These are phyloP conservation scores for Spheniscus mendiculus DNA, from an alignment of 2,113 vertebrate species.

Conservation along the genomic window DNA sequence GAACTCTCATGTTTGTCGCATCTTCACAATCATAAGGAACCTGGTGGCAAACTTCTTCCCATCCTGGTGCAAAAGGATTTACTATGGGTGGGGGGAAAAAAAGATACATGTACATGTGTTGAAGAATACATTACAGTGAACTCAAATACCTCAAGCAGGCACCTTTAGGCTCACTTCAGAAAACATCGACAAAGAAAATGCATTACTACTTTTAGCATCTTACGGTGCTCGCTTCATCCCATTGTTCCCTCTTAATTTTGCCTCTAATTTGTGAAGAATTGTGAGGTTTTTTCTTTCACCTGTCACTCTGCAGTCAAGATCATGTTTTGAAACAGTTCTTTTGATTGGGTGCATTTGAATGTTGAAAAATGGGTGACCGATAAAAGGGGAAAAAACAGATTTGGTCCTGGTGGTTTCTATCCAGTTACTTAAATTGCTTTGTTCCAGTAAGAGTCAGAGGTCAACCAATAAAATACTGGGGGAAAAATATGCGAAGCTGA, in stretches of 20 bases:
- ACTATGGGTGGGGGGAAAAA: slow-evolving; percentile 29
- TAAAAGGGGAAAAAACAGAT: neutral
- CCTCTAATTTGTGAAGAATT: neutral
- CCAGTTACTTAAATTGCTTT: neutral
- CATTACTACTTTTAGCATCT: neutral
- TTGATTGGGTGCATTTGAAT: no score
- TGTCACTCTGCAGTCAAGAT: neutral
- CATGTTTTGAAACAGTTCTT: neutral
- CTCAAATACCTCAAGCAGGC: neutral
- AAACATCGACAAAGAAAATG: neutral
- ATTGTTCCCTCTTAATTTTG: neutral
- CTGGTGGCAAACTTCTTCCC: slow-evolving; percentile 56
- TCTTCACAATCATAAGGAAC: slow-evolving; percentile 54
- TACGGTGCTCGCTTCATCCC: neutral
- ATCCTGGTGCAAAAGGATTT: slow-evolving; percentile 67
- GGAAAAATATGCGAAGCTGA: neutral
- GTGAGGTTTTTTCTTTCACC: neutral
- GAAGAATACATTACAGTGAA: neutral
- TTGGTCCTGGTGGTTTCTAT: neutral
- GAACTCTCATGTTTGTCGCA: slow-evolving; percentile 44
- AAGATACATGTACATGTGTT: fast-evolving
- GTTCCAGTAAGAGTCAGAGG: neutral
- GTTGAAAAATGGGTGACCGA: neutral
- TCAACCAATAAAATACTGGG: neutral
- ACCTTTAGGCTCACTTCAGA: neutral